Evolutionary conservation across 2,888 invertebrate species (phyloP).

Genomic region (Nymphalis urticae): DNA sequence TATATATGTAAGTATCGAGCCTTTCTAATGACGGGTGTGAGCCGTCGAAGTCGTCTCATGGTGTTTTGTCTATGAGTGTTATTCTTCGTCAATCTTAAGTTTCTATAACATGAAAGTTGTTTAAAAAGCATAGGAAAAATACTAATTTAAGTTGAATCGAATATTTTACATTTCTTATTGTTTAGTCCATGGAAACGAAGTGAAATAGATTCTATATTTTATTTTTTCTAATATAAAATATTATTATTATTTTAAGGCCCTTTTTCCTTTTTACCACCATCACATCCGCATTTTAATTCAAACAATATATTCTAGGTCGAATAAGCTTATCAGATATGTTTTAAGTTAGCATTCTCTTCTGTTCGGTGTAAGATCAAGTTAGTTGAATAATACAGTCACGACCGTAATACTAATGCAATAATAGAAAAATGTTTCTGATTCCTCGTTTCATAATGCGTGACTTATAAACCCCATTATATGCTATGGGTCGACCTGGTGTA

Average conservation of each 20-base stretch:
- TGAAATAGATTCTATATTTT: not conserved
- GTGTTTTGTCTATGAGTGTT: conserved; percentile 31
- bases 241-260: not conserved
- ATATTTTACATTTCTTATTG: too few relatives aligned
- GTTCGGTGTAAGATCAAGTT: conserved; percentile 24
- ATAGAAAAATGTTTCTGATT: conserved; percentile 36
- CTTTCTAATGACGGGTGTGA: conserved; percentile 62
- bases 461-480: conserved; percentile 61
- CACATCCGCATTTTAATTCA: conserved; percentile 9
- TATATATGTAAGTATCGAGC: conserved; percentile 51
- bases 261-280: not conserved
- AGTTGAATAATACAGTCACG: conserved; percentile 33
- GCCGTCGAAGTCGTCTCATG: conserved; percentile 44
- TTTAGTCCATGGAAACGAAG: too few relatives aligned
- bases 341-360: conserved; percentile 23
- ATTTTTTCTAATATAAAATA: too few relatives aligned
- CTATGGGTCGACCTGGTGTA: conserved; percentile 58
- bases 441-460: conserved; percentile 59
- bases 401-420: conserved; percentile 28
- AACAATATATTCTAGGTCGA: not conserved
- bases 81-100: too few relatives aligned
- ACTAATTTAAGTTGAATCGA: too few relatives aligned
- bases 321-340: conserved; percentile 13
- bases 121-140: too few relatives aligned
- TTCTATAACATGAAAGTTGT: too few relatives aligned